phyloP scores from a whole-genome alignment of 2,888 invertebrate genomes.

The Bembecia ichneumoniformis region DNA sequence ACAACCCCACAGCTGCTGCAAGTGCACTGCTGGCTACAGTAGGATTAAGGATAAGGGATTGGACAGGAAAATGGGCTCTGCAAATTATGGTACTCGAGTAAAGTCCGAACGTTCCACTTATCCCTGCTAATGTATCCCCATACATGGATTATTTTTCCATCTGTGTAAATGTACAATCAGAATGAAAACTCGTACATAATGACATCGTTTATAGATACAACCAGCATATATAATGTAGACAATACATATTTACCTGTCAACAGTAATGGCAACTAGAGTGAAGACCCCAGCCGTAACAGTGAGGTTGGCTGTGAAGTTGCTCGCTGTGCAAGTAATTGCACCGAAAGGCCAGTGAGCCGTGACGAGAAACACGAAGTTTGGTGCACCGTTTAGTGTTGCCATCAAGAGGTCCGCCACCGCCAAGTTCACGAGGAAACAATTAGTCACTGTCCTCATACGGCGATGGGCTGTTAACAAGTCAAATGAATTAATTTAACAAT shows the following conservation, averaged over 20 bases:
- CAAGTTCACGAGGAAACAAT: conserved; percentile 91
- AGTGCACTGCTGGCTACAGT: too few species aligned
- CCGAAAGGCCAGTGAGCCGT: conserved; percentile 92
- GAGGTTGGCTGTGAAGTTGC: conserved; percentile 90
- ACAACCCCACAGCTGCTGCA: too few species aligned
- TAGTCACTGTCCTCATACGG: conserved; percentile 89
- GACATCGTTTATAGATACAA: too few species aligned
- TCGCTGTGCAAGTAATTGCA: conserved; percentile 84
- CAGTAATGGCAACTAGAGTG: conserved; percentile 91
- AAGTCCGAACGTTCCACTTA: too few species aligned
- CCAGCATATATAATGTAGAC: neutral
- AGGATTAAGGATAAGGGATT: too few species aligned
- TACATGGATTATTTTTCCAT: too few species aligned
- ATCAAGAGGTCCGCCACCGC: conserved; percentile 89
- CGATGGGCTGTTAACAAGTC: conserved; percentile 76
- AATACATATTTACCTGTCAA: conserved; percentile 82
- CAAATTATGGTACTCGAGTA: too few species aligned
- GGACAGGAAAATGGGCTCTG: too few species aligned
- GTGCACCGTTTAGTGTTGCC: conserved; percentile 88
- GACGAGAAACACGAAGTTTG: conserved; percentile 90
- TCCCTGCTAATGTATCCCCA: too few species aligned
- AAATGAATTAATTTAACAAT: neutral
- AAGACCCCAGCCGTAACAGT: conserved; percentile 93
- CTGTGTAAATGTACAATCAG: too few species aligned
- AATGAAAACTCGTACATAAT: too few species aligned